These are phyloP conservation scores for Petrolisthes manimaculis DNA, from an alignment of 2,888 invertebrate genomes.

Conservation along the genomic window DNA sequence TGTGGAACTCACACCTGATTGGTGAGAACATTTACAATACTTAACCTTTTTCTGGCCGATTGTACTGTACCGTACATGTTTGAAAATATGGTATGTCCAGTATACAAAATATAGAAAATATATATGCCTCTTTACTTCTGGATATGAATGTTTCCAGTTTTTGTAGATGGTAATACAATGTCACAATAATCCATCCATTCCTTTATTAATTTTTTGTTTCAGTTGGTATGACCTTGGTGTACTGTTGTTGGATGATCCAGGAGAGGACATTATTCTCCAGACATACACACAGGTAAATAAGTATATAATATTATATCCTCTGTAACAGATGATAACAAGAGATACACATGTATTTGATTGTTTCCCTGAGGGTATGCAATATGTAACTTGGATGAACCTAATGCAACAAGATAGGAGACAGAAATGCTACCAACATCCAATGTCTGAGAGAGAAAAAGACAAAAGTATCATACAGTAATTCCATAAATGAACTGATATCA, in stretches of 20 bases:
- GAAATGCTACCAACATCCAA: too few species aligned
- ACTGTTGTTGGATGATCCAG: conserved; percentile 79
- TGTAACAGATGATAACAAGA: not conserved
- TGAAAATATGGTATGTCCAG: not conserved
- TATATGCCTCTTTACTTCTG: too few species aligned
- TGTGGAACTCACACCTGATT: conserved; percentile 75
- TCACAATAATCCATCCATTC: not conserved
- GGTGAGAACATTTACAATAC: conserved; percentile 69
- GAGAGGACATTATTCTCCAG: conserved; percentile 78
- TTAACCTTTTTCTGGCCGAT: not conserved
- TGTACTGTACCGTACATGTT: not conserved
- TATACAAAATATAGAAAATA: not conserved
- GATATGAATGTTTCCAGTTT: too few species aligned
- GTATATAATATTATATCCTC: not conserved
- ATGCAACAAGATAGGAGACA: too few species aligned
- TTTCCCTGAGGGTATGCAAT: not conserved
- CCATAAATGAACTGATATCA: too few species aligned
- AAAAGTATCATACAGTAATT: too few species aligned
- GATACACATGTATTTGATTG: not conserved
- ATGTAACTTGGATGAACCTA: too few species aligned
- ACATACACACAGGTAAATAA: conserved; percentile 70
- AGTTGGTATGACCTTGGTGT: conserved; percentile 85
- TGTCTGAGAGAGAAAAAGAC: too few species aligned
- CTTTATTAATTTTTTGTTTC: conserved; percentile 66
- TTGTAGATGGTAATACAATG: not conserved